A percentile compares a stretch with the other conserved stretches of the same genome.
These are phyloP conservation scores for Suricata suricatta DNA, from an alignment of 2,113 vertebrate genomes.

Conservation along the genomic window DNA sequence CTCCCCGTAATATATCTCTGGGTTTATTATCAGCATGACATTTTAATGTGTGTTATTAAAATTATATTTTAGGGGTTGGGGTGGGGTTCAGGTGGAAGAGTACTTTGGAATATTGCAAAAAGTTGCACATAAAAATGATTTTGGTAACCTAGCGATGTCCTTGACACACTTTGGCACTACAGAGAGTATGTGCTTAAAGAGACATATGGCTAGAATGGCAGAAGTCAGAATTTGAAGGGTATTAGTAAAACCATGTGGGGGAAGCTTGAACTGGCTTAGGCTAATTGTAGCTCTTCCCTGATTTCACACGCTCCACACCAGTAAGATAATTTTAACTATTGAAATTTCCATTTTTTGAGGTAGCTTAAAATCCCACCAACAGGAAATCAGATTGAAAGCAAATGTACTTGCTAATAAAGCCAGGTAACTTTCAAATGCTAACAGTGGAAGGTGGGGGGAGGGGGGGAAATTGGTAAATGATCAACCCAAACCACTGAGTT, in stretches of 20 bases:
- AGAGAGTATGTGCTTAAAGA: conserved; percentile 76
- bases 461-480: not conserved
- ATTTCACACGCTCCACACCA: conserved; percentile 48
- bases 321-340: conserved; percentile 54
- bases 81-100: conserved; percentile 79
- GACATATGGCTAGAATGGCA: conserved; percentile 78
- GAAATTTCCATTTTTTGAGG: conserved; percentile 14
- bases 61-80: conserved; percentile 70
- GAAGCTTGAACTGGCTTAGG: conserved; percentile 70
- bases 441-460: not conserved
- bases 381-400: conserved; percentile 39
- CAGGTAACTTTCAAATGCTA: not conserved
- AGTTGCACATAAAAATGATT: conserved; percentile 77
- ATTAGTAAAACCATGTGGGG: conserved; percentile 78
- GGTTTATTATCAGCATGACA: conserved; percentile 76
- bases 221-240: conserved; percentile 79
- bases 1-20: conserved; percentile 72
- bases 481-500: not conserved
- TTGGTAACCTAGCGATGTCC: conserved; percentile 74
- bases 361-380: conserved; percentile 28
- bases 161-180: conserved; percentile 75
- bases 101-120: conserved; percentile 67
- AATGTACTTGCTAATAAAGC: not conserved
- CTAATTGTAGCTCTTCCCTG: conserved; percentile 66
- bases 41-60: conserved; percentile 78